Base-by-base conservation (phyloP, 1,140 invertebrate genomes). In the Thaumatotibia leucotreta region DNA sequence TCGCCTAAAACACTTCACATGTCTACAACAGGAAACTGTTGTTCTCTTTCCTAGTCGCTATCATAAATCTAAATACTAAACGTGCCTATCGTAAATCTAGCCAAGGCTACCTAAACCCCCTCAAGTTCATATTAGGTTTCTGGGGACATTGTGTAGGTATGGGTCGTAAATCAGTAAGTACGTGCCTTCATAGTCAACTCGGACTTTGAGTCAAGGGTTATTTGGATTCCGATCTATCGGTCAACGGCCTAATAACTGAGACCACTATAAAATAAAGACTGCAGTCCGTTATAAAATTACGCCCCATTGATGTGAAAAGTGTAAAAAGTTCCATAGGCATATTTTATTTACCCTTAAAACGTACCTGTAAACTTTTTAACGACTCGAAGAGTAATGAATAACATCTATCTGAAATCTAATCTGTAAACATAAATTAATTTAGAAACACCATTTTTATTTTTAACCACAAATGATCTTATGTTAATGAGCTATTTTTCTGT, bases 201-300 rank as follows among this genome's bases (percentile, higher is more conserved):
- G 32, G 65, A 68, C 63, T 64, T 61, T 70, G 69, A 69, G 71
- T 80, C 74, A 74, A 72, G 73, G 73, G 79, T 79, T 80, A 77
- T 79, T 86, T 84, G 77, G 73, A 83, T 83, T 82, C 73, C 79
- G 69, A 73, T 83, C 69, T 72, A 75, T 76, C 80, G 84, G 84
- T 84, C 84, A 83, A 65, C 76, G 84, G 74, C 70, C 81, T 73
- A 49, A 22, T 65, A 22, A 65, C 62, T 61, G 20, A 45, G 39
- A 45, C 39, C n/a, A 9, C 9, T 45, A 8, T 20, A 45, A 20
- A 1, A 20, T 17, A 45, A 45, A 45, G 39, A 45, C 39, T 39
- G n/a, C n/a, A n/a, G n/a, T n/a, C n/a, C n/a, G n/a, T n/a, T n/a
- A n/a, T n/a, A n/a, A n/a, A n/a, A n/a, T n/a, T n/a, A n/a, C n/a